Evolutionary conservation across 2,888 invertebrate genomes (phyloP).

Genomic region (Xestia xanthographa): DNA sequence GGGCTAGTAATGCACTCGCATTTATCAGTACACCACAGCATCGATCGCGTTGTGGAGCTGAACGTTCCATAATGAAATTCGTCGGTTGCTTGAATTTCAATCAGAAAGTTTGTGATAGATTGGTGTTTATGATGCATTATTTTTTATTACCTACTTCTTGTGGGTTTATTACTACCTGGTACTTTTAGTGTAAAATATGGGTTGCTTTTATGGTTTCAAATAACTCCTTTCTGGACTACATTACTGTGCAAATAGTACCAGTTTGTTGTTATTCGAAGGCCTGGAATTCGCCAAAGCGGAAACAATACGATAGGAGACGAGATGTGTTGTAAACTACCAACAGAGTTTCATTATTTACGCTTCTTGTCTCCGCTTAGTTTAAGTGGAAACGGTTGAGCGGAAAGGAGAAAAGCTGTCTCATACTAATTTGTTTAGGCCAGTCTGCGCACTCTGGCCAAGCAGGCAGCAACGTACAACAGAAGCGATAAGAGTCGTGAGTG

Average conservation of each 20-base stretch:
- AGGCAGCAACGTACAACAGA: too few relatives aligned
- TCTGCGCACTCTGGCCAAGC: too few relatives aligned
- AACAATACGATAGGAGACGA: background rate
- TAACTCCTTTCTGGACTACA: background rate
- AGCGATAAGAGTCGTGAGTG: too few relatives aligned
- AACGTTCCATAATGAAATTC: conserved; percentile 39
- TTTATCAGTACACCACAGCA: conserved; percentile 68
- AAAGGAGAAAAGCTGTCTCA: background rate
- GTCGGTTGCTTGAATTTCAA: conserved; percentile 51
- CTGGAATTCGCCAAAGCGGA: background rate
- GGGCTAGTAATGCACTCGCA: conserved; percentile 72
- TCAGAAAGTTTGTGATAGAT: conserved; percentile 51
- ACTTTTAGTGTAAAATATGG: background rate
- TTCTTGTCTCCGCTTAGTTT: background rate
- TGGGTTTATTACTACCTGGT: conserved; percentile 15
- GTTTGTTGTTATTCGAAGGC: background rate
- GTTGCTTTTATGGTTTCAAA: background rate
- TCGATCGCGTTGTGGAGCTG: conserved; percentile 17
- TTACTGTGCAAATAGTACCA: background rate
- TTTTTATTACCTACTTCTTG: background rate
- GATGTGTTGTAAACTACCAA: background rate
- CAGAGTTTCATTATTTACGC: background rate
- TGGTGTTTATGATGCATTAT: conserved; percentile 18
- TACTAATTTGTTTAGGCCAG: background rate
- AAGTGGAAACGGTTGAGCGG: background rate